Percentiles rank a stretch among this genome's conserved stretches.
Conservation (phyloP, 2,797 vertebrate genomes). For the Centropyge bicolor region DNA sequence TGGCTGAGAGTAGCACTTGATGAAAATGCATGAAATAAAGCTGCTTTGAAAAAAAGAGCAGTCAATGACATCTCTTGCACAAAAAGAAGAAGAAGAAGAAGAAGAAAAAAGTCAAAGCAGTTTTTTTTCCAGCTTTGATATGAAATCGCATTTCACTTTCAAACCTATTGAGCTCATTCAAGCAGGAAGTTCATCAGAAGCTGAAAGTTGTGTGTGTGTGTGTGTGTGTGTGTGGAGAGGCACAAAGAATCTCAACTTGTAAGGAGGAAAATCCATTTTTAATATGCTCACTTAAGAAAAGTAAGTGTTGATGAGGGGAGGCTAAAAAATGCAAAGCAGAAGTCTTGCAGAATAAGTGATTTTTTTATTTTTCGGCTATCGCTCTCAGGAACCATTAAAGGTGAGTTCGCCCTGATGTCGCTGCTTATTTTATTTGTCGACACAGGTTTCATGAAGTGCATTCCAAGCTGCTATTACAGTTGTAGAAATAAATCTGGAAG, state of each 20-base stretch:
- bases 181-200: conserved; percentile 73
- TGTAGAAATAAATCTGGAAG: conserved; percentile 9
- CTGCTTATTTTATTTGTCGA: conserved; percentile 25
- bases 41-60: conserved; percentile 51
- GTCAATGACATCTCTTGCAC: conserved; percentile 44
- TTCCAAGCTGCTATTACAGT: conserved; percentile 12
- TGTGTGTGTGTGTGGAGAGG: conserved; percentile 10
- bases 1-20: conserved; percentile 36
- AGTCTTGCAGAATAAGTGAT: conserved; percentile 30
- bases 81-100: conserved; percentile 20
- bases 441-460: neutral
- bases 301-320: conserved; percentile 42
- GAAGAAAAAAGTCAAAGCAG: conserved; percentile 79
- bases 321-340: conserved; percentile 49
- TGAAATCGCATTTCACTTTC: conserved; percentile 68
- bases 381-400: conserved; percentile 24
- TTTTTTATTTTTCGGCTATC: conserved; percentile 7
- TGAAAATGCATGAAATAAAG: conserved; percentile 58
- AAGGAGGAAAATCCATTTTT: conserved; percentile 65
- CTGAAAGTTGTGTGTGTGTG: conserved; percentile 30
- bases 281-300: conserved; percentile 59
- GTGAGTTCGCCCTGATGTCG: neutral
- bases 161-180: conserved; percentile 72
- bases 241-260: conserved; percentile 65
- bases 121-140: conserved; percentile 76